These are phyloP conservation scores for Poeciliopsis prolifica DNA, from an alignment of 2,113 vertebrate genomes.

Conservation along the genomic window DNA sequence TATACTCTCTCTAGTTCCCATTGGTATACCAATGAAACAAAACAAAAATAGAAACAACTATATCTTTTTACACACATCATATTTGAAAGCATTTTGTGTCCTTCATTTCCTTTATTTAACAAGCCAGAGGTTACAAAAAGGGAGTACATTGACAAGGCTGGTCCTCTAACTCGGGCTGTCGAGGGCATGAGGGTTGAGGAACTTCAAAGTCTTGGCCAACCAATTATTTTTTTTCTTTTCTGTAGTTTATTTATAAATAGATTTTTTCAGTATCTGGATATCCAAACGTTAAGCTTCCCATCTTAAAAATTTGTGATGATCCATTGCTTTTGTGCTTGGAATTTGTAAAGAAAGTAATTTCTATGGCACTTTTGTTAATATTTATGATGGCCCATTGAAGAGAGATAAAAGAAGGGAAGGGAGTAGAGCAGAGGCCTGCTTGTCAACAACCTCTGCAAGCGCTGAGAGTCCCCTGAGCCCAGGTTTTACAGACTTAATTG, in stretches of 20 bases:
- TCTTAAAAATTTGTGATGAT: not conserved
- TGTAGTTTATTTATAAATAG: not conserved
- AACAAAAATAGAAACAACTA: not conserved
- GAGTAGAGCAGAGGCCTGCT: conserved; percentile 28
- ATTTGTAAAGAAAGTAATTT: conserved; percentile 1
- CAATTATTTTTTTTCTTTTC: not conserved
- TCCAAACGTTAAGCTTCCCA: not conserved
- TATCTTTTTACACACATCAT: not conserved
- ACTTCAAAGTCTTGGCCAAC: not conserved
- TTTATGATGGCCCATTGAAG: not conserved
- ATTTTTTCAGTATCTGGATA: not conserved
- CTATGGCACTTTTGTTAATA: conserved; percentile 1
- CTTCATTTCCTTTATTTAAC: not conserved
- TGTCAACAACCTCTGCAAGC: conserved; percentile 69
- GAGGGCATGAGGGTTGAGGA: not conserved
- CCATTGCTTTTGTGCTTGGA: not conserved
- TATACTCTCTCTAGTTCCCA: not conserved
- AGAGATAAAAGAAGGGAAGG: not conserved
- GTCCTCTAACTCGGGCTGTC: not conserved
- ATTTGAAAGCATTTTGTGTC: not conserved
- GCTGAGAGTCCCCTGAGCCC: conserved; percentile 74
- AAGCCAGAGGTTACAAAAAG: not conserved
- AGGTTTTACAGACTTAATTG: conserved; percentile 74
- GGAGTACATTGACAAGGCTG: not conserved
- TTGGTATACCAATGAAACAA: not conserved